Percentiles rank a stretch among this genome's conserved stretches.
Evolutionary conservation across 2,888 invertebrate genomes (phyloP).

Genomic region (Agonopterix arenella): DNA sequence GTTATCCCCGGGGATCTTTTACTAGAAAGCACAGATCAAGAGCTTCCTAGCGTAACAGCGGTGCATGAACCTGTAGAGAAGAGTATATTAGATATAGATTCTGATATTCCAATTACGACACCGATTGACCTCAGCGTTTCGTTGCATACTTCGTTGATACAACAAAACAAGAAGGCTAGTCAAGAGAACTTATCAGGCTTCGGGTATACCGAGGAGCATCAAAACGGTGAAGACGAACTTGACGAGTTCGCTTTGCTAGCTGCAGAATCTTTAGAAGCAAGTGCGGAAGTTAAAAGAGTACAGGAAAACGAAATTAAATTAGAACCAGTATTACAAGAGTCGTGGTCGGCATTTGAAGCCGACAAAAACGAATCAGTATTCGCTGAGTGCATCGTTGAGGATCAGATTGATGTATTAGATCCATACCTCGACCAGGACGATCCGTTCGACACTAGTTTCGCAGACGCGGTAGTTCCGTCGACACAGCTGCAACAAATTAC

Average conservation of each 20-base stretch:
- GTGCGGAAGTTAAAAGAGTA: constrained; percentile 67
- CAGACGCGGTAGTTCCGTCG: constrained; percentile 82
- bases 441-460: constrained; percentile 92
- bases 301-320: constrained; percentile 54
- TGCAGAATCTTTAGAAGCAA: constrained; percentile 82
- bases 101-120: constrained; percentile 80
- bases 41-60: constrained; percentile 32
- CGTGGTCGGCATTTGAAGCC: constrained; percentile 83
- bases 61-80: constrained; percentile 78
- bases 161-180: constrained; percentile 49
- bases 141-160: constrained; percentile 72
- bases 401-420: constrained; percentile 60
- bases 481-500: constrained; percentile 52
- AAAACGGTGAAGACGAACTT: constrained; percentile 78
- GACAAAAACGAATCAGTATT: constrained; percentile 63
- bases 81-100: constrained; percentile 86
- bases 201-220: constrained; percentile 17
- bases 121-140: constrained; percentile 85
- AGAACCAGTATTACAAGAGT: constrained; percentile 66
- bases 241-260: constrained; percentile 88
- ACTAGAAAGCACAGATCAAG: constrained; percentile 76
- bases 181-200: constrained; percentile 19
- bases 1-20: constrained; percentile 82
- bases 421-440: constrained; percentile 80
- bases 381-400: constrained; percentile 64